Percentiles rank a stretch among this genome's conserved stretches.
phyloP scores from a whole-genome alignment of 1,140 invertebrate genomes.

The Drosophila murphyi region DNA sequence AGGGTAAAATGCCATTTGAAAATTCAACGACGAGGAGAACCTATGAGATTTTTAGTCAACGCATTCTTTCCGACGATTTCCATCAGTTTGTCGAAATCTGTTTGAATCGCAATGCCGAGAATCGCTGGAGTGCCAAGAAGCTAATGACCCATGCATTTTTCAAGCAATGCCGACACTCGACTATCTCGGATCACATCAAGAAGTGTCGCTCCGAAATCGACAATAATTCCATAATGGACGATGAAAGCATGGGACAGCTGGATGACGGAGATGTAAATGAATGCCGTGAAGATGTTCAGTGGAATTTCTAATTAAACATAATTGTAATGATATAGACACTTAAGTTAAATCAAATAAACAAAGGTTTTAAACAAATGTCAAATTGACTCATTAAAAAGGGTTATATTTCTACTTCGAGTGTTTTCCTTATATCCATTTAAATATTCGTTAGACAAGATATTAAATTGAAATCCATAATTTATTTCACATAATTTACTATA shows the following conservation, averaged over 20 bases:
- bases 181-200: constrained; percentile 62
- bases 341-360: constrained; percentile 20
- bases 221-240: not conserved
- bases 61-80: constrained; percentile 90
- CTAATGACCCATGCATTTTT: constrained; percentile 91
- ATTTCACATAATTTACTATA: constrained; percentile 55
- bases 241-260: constrained; percentile 8
- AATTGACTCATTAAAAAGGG: not conserved
- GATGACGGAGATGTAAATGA: not conserved
- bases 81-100: constrained; percentile 91
- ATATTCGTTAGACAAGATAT: not conserved
- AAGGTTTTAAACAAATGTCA: constrained; percentile 2
- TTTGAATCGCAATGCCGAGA: constrained; percentile 85
- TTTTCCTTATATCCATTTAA: not conserved
- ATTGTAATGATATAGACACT: constrained; percentile 8
- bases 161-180: constrained; percentile 86
- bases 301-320: constrained; percentile 32
- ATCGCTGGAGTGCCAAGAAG: constrained; percentile 88
- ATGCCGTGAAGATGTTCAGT: constrained; percentile 31
- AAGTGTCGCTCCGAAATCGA: constrained; percentile 35
- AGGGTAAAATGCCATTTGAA: constrained; percentile 56
- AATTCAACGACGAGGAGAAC: constrained; percentile 46
- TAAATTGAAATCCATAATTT: constrained; percentile 43
- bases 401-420: not conserved
- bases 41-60: constrained; percentile 85